Evolutionary conservation across 2,797 vertebrate genomes (phyloP), one percentile per base, ranked within the genome.

Genomic region (Molossus molossus): DNA sequence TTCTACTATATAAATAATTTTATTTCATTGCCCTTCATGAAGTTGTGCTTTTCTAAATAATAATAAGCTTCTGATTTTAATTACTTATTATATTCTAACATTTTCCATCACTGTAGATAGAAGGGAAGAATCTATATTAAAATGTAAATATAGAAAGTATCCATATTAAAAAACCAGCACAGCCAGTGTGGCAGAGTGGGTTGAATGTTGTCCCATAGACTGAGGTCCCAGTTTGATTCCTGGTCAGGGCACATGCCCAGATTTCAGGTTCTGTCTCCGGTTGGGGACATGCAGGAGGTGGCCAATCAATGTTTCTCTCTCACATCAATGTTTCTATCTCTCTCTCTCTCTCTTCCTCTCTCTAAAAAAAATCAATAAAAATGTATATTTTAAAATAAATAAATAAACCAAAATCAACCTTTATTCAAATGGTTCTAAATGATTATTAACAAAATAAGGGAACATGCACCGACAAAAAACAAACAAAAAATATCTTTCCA

Each of bases 71-170:
- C 3, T 11, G 13, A 37, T 65, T 85, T 87, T 45, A 95, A 86
- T 94, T 95, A 87, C 55, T 91, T 84, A 86, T 79, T 70, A 81
- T 70, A 80, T 87, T 73, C 29, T 70, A 79, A 89, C 40, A 76
- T 83, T 85, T 79, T 18, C 6, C 60, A 45, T 80, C 70, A 96
- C 45, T 45, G 40, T 45, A 45, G 40, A 45, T 45, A 45, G 40
- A 45, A 45, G 62, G 37, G 86, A 90, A 65, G 29, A 62, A n/a
- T 92, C 14, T 80, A 13, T 73, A 62, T 55, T 82, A 6, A 79
- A 92, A 6, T 45, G 6, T 45, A 45, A 45, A 45, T 45, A 45
- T 45, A 45, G 40, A 45, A 45, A 45, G 40, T 45, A 45, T 45
- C 40, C 6, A 45, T 45, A 45, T 45, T 45, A 5, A 45, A 45